These are phyloP conservation scores for Trypoxylus dichotomus DNA, from an alignment of 1,140 invertebrate species.

Conservation along the genomic window DNA sequence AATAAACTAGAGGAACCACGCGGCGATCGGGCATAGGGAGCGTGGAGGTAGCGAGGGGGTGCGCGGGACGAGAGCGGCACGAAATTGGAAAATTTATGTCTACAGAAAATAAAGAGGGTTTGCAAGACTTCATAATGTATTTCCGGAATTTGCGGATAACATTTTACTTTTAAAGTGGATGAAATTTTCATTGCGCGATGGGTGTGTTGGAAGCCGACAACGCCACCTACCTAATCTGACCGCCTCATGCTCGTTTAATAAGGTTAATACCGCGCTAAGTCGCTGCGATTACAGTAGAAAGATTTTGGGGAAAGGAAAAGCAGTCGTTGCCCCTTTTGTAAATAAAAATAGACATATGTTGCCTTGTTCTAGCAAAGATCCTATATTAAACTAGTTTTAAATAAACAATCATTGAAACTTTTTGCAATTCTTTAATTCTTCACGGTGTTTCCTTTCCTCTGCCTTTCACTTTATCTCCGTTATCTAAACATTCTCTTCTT, in stretches of 20 bases:
- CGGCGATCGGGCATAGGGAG: slow-evolving; percentile 16
- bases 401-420: too few relatives aligned
- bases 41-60: slow-evolving; percentile 7
- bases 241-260: not conserved
- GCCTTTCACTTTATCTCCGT: too few relatives aligned
- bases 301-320: too few relatives aligned
- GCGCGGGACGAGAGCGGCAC: slow-evolving; percentile 36
- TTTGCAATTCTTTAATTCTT: too few relatives aligned
- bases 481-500: too few relatives aligned
- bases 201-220: not conserved
- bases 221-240: not conserved
- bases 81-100: slow-evolving; percentile 54
- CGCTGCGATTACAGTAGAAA: too few relatives aligned
- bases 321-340: too few relatives aligned
- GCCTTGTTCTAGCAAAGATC: too few relatives aligned
- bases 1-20: slow-evolving; percentile 27
- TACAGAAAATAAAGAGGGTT: slow-evolving; percentile 46
- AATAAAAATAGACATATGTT: too few relatives aligned
- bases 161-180: slow-evolving; percentile 30
- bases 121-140: slow-evolving; percentile 40
- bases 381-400: too few relatives aligned
- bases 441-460: too few relatives aligned
- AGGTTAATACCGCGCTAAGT: too few relatives aligned
- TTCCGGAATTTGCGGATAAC: slow-evolving; percentile 32
- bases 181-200: slow-evolving; percentile 23